Evolutionary conservation across 2,888 invertebrate genomes (phyloP), one percentile per base, ranked within the genome.

Genomic region (Caradrina kadenii): DNA sequence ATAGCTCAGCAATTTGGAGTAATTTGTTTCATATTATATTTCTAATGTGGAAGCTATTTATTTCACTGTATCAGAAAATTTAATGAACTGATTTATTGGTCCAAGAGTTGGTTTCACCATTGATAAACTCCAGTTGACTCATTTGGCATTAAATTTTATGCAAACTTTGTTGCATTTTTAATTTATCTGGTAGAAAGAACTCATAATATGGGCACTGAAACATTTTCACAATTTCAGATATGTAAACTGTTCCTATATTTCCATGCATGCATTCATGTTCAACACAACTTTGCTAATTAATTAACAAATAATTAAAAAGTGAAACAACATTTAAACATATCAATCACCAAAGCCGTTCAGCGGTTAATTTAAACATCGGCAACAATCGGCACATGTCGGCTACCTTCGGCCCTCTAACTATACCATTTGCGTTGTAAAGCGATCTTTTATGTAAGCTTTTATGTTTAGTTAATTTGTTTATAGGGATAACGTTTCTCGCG

Each of bases 391-490:
- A 48, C 48, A 62, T 60, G 22, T 79, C 82, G 77, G 69, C 42
- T 26, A 63, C 63, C 56, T 69, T 72, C 65, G 74, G 58, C 13
- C 6, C 45, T 59, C 54, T 73, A 69, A 76, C 66, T 79, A 81
- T 69, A 72, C 71, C 69, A 65, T 73, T 79, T 63, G 58, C 56
- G 66, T 54, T 79, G 76, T 79, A 68, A 73, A 79, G 62, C 68
- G 73, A 76, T 63, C 71, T 79, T 80, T 79, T 79, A 81, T 70
- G 69, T 73, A n/a, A 66, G 73, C 78, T 77, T 83, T 84, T 79
- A 85, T 81, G 84, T 83, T 77, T 80, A 79, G 82, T 87, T 88
- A 88, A 88, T 88, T 88, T 86, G 88, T 88, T 88, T 88, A 87
- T 80, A 65, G 82, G 73, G 73, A 64, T 75, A 82, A 79, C 63